Conservation (phyloP, 92 coral and sea anemone species). For the Palythoa heliodiscus region DNA sequence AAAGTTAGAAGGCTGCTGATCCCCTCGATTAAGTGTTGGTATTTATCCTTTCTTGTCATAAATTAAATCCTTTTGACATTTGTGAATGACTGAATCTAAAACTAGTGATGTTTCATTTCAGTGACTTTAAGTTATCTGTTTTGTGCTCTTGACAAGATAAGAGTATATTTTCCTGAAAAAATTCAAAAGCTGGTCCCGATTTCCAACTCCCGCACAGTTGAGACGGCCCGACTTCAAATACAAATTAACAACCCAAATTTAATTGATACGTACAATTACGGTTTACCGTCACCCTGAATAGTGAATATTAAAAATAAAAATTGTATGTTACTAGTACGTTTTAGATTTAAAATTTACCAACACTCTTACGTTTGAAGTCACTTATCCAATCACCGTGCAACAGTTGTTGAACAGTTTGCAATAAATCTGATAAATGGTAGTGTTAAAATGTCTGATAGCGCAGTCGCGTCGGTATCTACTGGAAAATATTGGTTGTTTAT, state of each 20-base stretch:
- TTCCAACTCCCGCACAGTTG: too few species aligned
- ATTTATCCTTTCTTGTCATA: not conserved
- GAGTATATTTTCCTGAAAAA: not conserved
- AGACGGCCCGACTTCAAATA: too few species aligned
- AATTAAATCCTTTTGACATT: not conserved
- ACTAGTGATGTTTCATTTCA: not conserved
- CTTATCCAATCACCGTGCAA: not conserved
- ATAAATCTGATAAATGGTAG: not conserved
- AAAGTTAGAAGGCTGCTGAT: not conserved
- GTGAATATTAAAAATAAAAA: too few species aligned
- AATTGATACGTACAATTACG: too few species aligned
- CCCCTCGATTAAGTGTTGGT: not conserved
- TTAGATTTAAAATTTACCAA: too few species aligned
- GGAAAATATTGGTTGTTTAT: too few species aligned
- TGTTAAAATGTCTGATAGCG: not conserved
- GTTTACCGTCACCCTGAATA: too few species aligned
- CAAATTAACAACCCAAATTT: too few species aligned
- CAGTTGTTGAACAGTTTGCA: not conserved
- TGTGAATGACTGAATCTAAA: not conserved
- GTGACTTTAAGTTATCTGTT: not conserved
- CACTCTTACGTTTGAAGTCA: too few species aligned
- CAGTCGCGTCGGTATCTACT: not conserved
- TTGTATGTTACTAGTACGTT: too few species aligned
- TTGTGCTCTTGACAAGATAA: not conserved
- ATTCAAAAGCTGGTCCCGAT: not conserved